Base-by-base conservation (phyloP, 2,888 invertebrate genomes). In the Zaprionus obscuricornis region DNA sequence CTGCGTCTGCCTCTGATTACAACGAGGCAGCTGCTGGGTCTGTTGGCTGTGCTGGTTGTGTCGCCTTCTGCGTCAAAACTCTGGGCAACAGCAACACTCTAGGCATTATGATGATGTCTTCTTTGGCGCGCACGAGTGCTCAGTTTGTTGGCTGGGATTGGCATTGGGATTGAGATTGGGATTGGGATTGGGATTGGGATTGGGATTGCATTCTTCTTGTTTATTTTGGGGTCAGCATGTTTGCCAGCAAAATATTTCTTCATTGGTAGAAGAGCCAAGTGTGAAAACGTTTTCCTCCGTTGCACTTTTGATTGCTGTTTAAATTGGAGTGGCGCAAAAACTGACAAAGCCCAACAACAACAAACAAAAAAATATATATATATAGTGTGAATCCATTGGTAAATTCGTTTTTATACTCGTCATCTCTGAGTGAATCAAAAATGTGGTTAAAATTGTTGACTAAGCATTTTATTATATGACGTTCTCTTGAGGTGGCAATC, bases 181-280 rank as follows among this genome's bases (percentile, higher is more conserved):
- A n/a, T n/a, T n/a, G n/a, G n/a, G n/a, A 37, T 29, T 29, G 16
- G 10, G 37, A 17, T 50, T 51, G 60, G 29, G n/a, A 3, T 43
- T 60, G 51, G 51, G 34, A 65, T 66, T 66, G 66, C 60, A 66
- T 65, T 65, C 52, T 20, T 66, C 62, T 66, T 84, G 78, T 81
- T 85, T 85, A 74, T 78, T 71, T 73, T 78, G 64, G 71, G 82
- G 85, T 85, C 84, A 85, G 74, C 85, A 72, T 74, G 73, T 77
- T 83, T 82, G 74, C 72, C 77, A 81, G 67, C 70, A 58, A 67
- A 78, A 73, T 82, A 78, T 68, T 72, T 66, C 57, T 66, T 66
- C 66, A 62, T 65, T 73, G 67, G 51, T 63, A 33, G 40, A 6
- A 54, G 54, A 37, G 62, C 67, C 62, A 64, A 79, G 78, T 82